Evolutionary conservation across 2,888 invertebrate genomes (phyloP), one percentile per base, ranked within the genome.

Genomic region (Leptopterna dolabrata): DNA sequence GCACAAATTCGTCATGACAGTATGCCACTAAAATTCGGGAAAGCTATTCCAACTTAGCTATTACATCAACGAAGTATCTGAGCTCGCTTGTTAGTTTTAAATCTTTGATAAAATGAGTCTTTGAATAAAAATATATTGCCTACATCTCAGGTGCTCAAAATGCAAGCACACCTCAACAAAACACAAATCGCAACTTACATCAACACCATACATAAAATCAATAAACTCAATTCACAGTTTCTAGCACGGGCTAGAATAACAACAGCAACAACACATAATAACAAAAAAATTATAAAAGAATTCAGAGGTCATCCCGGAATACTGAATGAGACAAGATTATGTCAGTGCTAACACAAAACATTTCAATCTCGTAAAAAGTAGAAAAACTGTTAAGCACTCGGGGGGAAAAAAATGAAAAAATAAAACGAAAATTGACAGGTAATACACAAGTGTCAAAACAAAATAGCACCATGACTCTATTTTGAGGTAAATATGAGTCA

Each of bases 211-310:
- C 83, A 41, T 83, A 83, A 81, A 83, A 70, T 83, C 83, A 83
- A 83, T 83, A 83, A 83, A 83, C 63, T 83, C 83, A 70, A 81
- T 83, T 83, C 83, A 83, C 83, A 83, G 63, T 41, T 83, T 83
- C 70, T 83, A 70, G 70, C 83, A 24, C 29, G 30, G 43, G 83
- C 83, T 83, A 83, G 83, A 83, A 83, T 83, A 83, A 83, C 83
- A 83, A 83, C 63, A 63, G 36, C 70, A 27, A 78, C 27, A 78
- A 83, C 70, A 81, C 81, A 51, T 81, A 30, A 51, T 81, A 83
- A 83, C 70, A 70, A 63, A 83, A n/a, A 27, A 78, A 83, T 19
- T 29, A 78, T 13, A 45, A 29, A 45, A 78, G 45, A 78, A 45
- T 24, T 19, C 45, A 78, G 45, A 78, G 78, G 45, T 78, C 78